These are phyloP conservation scores for Drymodes brunneopygia DNA, from an alignment of 2,113 vertebrate species.

Conservation along the genomic window DNA sequence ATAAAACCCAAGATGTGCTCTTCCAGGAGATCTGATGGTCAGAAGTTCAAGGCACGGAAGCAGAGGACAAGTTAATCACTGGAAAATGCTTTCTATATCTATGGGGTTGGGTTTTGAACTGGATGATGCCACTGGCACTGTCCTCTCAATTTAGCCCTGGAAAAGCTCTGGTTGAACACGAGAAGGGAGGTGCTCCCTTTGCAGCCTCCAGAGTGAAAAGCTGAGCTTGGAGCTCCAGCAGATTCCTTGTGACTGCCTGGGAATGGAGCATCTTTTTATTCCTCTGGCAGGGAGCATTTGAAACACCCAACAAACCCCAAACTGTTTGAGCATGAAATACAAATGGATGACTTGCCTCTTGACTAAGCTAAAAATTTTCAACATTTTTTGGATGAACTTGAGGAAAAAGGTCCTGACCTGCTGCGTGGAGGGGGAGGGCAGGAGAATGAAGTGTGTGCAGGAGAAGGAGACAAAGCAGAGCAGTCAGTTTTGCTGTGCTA, in stretches of 20 bases:
- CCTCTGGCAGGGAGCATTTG: neutral
- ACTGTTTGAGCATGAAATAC: neutral
- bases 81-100: neutral
- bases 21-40: neutral
- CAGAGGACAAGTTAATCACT: neutral
- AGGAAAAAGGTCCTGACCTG: neutral
- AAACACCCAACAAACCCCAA: neutral
- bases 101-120: neutral
- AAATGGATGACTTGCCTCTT: neutral
- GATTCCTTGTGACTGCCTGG: neutral
- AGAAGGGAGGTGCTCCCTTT: neutral
- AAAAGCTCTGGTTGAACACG: neutral
- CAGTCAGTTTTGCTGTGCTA: slow-evolving; percentile 6
- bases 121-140: neutral
- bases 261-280: neutral
- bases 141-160: neutral
- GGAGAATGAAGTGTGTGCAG: neutral
- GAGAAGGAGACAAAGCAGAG: neutral
- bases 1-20: neutral
- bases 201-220: neutral
- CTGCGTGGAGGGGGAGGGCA: neutral
- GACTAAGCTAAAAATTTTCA: neutral
- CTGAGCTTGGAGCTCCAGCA: neutral
- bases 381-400: neutral
- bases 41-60: neutral